phyloP scores from a whole-genome alignment of 2,113 vertebrate genomes.

The Delphinus delphis region DNA sequence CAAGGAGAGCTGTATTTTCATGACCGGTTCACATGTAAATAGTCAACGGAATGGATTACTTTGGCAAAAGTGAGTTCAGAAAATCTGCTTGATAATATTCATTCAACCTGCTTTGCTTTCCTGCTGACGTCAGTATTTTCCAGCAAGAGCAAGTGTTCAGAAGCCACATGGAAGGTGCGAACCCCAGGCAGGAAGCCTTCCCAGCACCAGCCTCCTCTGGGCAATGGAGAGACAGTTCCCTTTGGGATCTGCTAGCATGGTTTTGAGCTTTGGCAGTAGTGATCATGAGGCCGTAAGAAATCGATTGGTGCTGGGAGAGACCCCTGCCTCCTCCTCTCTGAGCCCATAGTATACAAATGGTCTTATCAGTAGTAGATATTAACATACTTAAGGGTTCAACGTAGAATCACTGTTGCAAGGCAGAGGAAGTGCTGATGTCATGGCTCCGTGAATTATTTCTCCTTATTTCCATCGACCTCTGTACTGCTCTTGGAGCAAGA shows the following conservation, averaged over 20 bases:
- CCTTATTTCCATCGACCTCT: slow-evolving; percentile 63
- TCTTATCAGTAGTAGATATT: slow-evolving; percentile 82
- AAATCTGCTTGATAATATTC: slow-evolving; percentile 54
- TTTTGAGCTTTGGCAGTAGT: slow-evolving; percentile 71
- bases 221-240: slow-evolving; percentile 70
- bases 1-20: background rate
- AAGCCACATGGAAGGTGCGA: background rate
- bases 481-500: slow-evolving; percentile 26
- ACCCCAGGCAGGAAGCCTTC: slow-evolving; percentile 53
- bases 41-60: background rate
- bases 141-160: slow-evolving; percentile 15
- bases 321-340: slow-evolving; percentile 70
- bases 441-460: background rate
- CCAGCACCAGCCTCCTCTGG: slow-evolving; percentile 53
- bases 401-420: slow-evolving; percentile 81
- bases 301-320: slow-evolving; percentile 47
- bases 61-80: slow-evolving; percentile 58
- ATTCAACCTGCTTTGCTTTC: slow-evolving; percentile 44
- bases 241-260: slow-evolving; percentile 65
- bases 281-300: slow-evolving; percentile 55
- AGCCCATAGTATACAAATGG: slow-evolving; percentile 75
- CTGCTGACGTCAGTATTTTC: slow-evolving; percentile 63
- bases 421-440: slow-evolving; percentile 62
- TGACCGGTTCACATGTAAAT: background rate
- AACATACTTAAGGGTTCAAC: slow-evolving; percentile 69